Base-by-base conservation (phyloP, 2,888 invertebrate species). In the Mythimna pallens region DNA sequence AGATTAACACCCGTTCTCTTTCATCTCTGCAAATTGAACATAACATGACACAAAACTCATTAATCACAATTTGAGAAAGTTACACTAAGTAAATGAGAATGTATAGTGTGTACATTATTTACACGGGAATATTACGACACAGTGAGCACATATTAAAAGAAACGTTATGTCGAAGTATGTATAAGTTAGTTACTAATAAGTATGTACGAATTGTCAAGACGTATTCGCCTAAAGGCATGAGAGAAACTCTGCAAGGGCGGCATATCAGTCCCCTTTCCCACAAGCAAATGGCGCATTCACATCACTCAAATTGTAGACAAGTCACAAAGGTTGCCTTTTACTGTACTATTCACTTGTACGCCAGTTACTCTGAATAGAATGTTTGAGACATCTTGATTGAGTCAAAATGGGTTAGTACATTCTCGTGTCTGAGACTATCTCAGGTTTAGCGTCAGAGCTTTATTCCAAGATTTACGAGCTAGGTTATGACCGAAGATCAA, bases 281-380 rank as follows among this genome's bases (percentile, higher is more conserved):
- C 30, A 80, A 86, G 90, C 89, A 70, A 85, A 82, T 70, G 84
- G 83, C 78, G 65, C 82, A 80, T 84, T 88, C 86, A 90, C 87
- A 88, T 90, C 82, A 82, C 73, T 84, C 84, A 76, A 73, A 77
- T 76, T 43, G 65, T 62, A 71, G 76, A 78, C 83, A 70, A 78
- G 73, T 78, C 75, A 73, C 76, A 64, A 47, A 80, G 71, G 64
- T 69, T 72, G 71, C 77, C 67, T 75, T 85, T 83, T 87, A 81
- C 76, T 73, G 70, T 82, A 86, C 78, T 69, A 80, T 87, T 87
- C 81, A 85, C 87, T 87, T 72, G 55, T 59, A 36, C 59, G 59
- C 63, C 73, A 63, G 78, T 84, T 63, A 77, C 67, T 72, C 58
- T 76, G 73, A 82, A 84, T 86, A 74, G 70, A 75, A 84, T 73